Evolutionary conservation across 2,888 invertebrate genomes (phyloP).

Genomic region (Theretra japonica): DNA sequence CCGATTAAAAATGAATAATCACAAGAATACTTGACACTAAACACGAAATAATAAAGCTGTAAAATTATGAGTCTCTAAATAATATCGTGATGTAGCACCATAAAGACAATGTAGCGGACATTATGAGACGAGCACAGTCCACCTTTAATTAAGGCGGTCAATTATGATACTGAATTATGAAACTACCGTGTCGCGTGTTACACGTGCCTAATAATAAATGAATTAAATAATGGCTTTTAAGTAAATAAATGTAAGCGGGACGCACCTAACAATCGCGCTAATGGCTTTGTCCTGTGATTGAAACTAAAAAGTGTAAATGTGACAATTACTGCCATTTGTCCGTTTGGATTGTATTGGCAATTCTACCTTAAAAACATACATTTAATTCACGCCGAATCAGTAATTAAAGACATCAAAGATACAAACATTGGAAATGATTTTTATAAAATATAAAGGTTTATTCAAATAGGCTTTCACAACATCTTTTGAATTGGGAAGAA

Average conservation of each 20-base stretch:
- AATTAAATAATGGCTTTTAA: slow-evolving; percentile 25
- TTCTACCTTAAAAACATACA: no score
- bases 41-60: slow-evolving; percentile 12
- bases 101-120: slow-evolving; percentile 52
- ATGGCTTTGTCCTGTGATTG: slow-evolving; percentile 16
- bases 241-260: not conserved
- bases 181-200: slow-evolving; percentile 66
- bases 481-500: no score
- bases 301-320: not conserved
- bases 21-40: not conserved
- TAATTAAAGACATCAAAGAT: no score
- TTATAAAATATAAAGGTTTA: no score
- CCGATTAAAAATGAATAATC: no score
- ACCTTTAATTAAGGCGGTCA: slow-evolving; percentile 40
- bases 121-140: slow-evolving; percentile 1
- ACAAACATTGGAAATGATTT: no score
- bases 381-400: no score
- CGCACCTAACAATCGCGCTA: slow-evolving; percentile 11
- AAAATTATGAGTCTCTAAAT: slow-evolving; percentile 35
- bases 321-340: not conserved
- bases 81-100: slow-evolving; percentile 60
- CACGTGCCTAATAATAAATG: slow-evolving; percentile 36
- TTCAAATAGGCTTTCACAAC: no score
- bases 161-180: slow-evolving; percentile 74
- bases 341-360: not conserved